phyloP scores from a whole-genome alignment of 2,113 vertebrate genomes.

The Phalacrocorax carbo region DNA sequence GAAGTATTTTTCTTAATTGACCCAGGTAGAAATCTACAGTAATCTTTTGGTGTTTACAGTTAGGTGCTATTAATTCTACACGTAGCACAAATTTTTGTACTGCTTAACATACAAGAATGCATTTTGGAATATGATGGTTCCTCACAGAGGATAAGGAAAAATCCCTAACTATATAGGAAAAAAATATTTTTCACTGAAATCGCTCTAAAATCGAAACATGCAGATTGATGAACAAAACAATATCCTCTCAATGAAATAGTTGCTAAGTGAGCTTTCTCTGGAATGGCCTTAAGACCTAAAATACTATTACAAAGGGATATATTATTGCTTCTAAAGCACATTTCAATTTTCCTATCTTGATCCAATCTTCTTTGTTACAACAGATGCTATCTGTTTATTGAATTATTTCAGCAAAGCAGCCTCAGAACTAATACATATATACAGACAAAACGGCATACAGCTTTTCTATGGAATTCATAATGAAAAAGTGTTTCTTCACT shows the following conservation, averaged over 20 bases:
- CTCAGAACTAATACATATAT: not conserved
- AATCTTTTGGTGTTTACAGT: not conserved
- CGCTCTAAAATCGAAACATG: not conserved
- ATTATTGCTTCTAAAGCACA: not conserved
- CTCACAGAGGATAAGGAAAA: not conserved
- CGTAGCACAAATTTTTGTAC: not conserved
- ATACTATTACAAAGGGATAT: not conserved
- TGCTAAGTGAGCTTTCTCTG: not conserved
- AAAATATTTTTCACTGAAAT: not conserved
- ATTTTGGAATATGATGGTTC: not conserved
- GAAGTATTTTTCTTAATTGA: not conserved
- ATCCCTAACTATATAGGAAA: not conserved
- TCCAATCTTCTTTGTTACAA: not conserved
- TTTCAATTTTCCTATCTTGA: not conserved
- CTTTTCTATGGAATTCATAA: not conserved
- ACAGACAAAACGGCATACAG: not conserved
- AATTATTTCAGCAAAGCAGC: not conserved
- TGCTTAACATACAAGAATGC: not conserved
- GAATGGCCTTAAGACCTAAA: not conserved
- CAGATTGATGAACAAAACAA: not conserved
- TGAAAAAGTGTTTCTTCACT: not conserved
- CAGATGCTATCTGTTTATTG: not conserved
- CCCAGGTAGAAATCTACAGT: not conserved
- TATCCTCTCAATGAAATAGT: not conserved
- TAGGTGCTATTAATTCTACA: not conserved